Conservation (phyloP, 2,888 invertebrate species). For the Prenolepis imparis region DNA sequence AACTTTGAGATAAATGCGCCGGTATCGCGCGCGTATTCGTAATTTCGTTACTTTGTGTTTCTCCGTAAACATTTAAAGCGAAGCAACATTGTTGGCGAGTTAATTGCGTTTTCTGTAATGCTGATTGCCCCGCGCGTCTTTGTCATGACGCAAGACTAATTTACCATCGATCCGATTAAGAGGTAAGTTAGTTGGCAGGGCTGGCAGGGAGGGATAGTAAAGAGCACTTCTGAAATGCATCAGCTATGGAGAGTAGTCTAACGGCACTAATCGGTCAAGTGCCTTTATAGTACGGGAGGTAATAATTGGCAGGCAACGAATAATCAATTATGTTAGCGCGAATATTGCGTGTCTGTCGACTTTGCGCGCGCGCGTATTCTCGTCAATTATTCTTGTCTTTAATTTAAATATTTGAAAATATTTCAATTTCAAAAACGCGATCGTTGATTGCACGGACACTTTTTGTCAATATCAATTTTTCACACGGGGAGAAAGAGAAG, state of each 20-base stretch:
- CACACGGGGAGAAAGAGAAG: slow-evolving; percentile 26
- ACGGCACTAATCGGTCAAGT: slow-evolving; percentile 70
- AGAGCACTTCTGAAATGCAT: slow-evolving; percentile 63
- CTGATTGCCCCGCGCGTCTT: slow-evolving; percentile 22
- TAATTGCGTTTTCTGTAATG: neutral
- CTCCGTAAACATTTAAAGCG: neutral
- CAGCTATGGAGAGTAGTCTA: slow-evolving; percentile 55
- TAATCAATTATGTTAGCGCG: slow-evolving; percentile 39
- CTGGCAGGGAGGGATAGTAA: slow-evolving; percentile 40
- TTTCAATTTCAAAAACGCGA: neutral
- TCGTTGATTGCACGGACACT: neutral
- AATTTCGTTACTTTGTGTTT: neutral
- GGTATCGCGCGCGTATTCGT: neutral
- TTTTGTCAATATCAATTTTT: slow-evolving; percentile 36
- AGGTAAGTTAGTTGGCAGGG: slow-evolving; percentile 52
- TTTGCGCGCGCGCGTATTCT: neutral
- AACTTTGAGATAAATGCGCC: neutral
- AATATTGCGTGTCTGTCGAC: slow-evolving; percentile 15
- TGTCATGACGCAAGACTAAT: slow-evolving; percentile 48
- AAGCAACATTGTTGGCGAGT: neutral
- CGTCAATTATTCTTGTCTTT: neutral
- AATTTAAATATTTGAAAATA: slow-evolving; percentile 19
- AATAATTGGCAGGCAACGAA: slow-evolving; percentile 65
- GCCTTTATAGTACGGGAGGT: slow-evolving; percentile 24
- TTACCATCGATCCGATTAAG: slow-evolving; percentile 63